Evolutionary conservation across 2,113 vertebrate species (phyloP).

Genomic region (Propithecus coquereli): DNA sequence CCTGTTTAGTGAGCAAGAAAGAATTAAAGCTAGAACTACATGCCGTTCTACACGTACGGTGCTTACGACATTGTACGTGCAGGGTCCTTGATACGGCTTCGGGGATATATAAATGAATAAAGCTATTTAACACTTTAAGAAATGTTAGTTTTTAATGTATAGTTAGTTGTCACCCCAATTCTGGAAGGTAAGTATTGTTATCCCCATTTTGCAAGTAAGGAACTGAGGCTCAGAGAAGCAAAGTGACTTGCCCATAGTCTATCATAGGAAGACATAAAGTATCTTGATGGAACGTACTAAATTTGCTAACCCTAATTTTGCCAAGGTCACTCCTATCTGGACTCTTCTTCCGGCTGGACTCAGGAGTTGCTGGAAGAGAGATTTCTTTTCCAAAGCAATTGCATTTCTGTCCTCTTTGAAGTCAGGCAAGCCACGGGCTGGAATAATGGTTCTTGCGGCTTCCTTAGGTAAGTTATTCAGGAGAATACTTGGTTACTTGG

Average conservation of each 20-base stretch:
- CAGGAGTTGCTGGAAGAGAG: neutral
- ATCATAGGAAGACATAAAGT: neutral
- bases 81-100: neutral
- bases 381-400: slow-evolving; percentile 30
- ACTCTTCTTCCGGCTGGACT: neutral
- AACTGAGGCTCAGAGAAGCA: neutral
- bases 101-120: neutral
- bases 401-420: slow-evolving; percentile 14
- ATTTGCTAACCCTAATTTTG: neutral
- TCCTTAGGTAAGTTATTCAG: slow-evolving; percentile 2
- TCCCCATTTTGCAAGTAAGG: neutral
- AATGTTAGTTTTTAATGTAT: neutral
- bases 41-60: neutral
- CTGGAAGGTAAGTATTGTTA: neutral
- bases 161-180: neutral
- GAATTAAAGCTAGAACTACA: neutral
- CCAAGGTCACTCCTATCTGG: neutral
- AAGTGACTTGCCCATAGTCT: neutral
- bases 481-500: neutral
- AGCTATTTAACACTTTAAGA: neutral
- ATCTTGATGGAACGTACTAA: neutral
- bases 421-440: slow-evolving; percentile 10
- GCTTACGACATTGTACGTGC: neutral
- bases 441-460: neutral
- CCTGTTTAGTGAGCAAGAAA: neutral